Conservation (phyloP, 2,113 vertebrate species). For the Nothobranchius furzeri region DNA sequence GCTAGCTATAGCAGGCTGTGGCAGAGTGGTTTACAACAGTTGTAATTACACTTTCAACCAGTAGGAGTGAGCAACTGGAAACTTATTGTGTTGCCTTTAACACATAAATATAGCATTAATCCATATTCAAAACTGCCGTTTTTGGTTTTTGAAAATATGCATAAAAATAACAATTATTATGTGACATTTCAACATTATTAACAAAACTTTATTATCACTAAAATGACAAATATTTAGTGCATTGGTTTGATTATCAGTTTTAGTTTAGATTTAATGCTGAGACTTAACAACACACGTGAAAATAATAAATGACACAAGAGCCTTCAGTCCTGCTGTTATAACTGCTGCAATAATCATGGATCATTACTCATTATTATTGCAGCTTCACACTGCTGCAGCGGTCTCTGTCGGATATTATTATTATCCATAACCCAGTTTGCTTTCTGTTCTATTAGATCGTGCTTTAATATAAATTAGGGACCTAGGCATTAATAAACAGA, state of each 20-base stretch:
- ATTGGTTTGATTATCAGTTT: not conserved
- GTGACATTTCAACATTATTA: not conserved
- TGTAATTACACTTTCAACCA: too few relatives aligned
- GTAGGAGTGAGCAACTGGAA: too few relatives aligned
- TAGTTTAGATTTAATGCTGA: not conserved
- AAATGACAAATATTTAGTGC: not conserved
- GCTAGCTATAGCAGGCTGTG: too few relatives aligned
- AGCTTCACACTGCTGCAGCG: slow-evolving; percentile 11
- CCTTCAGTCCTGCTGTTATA: not conserved
- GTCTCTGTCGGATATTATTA: slow-evolving; percentile 1
- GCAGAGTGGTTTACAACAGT: too few relatives aligned
- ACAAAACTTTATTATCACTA: not conserved
- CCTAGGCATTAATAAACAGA: not conserved
- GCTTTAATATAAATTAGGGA: not conserved
- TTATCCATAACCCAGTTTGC: not conserved
- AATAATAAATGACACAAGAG: slow-evolving; percentile 11
- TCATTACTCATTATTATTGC: slow-evolving; percentile 10
- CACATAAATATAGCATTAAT: not conserved
- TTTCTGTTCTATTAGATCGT: slow-evolving; percentile 10
- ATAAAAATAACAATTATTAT: not conserved
- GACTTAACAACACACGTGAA: slow-evolving; percentile 8
- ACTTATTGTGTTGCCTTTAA: too few relatives aligned
- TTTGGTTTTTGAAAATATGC: not conserved
- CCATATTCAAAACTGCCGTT: not conserved
- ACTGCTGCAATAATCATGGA: slow-evolving; percentile 17